Conservation (phyloP, 1,140 invertebrate genomes). For the Thaumatotibia leucotreta region DNA sequence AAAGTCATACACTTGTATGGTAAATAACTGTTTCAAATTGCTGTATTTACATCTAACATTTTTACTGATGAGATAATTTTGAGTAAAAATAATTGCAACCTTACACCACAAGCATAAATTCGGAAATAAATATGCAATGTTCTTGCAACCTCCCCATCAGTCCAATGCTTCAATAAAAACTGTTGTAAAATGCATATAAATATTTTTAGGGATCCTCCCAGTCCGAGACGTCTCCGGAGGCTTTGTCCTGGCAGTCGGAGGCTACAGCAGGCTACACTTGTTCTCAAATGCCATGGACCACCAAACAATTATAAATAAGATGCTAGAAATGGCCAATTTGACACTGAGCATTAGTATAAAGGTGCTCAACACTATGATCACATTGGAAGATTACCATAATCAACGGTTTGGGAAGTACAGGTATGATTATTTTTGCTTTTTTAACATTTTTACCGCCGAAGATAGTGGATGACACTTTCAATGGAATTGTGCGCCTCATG, state of each 20-base stretch:
- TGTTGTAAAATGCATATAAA: too few species aligned
- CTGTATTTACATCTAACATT: too few species aligned
- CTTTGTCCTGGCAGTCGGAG: slow-evolving; percentile 92
- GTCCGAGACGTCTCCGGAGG: slow-evolving; percentile 86
- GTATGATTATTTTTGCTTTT: slow-evolving; percentile 61
- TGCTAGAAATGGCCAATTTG: slow-evolving; percentile 87
- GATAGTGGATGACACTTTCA: too few species aligned
- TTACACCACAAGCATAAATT: too few species aligned
- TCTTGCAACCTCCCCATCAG: too few species aligned
- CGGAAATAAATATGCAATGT: too few species aligned
- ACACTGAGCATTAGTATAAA: slow-evolving; percentile 91
- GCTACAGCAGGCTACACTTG: slow-evolving; percentile 92
- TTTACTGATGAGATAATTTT: too few species aligned
- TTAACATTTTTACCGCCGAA: not conserved
- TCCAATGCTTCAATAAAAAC: too few species aligned
- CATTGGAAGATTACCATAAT: slow-evolving; percentile 89
- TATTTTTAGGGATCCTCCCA: slow-evolving; percentile 55
- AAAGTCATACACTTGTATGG: too few species aligned
- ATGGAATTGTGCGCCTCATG: too few species aligned
- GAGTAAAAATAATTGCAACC: too few species aligned
- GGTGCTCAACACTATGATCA: slow-evolving; percentile 89
- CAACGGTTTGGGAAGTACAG: slow-evolving; percentile 95
- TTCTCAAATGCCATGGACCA: slow-evolving; percentile 88
- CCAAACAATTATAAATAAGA: slow-evolving; percentile 91
- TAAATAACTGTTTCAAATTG: too few species aligned